Base-by-base conservation (phyloP, 2,888 invertebrate genomes). In the Tuta absoluta region DNA sequence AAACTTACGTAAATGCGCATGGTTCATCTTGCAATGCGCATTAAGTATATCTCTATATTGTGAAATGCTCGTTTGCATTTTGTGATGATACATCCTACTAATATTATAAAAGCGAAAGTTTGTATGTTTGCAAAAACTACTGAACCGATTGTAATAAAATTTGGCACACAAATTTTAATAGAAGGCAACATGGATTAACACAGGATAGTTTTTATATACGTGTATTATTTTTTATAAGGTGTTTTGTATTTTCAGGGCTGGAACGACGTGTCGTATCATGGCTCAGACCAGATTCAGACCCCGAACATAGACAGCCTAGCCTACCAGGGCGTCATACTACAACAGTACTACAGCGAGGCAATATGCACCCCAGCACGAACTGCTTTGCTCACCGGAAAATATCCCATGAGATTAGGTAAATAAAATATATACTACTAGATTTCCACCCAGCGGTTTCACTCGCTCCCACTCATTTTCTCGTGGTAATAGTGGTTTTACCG, bases 231-330 rank as follows among this genome's bases (percentile, higher is more conserved):
- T 3, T 33, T 3, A 33, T 7, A 33, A 33, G 21, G 1, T 23
- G 19, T 21, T 17, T 45, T 0, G 8, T 59, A 12, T 57, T 63
- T 63, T 1, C 85, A 98, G 98, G 98, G 98, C 11, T 97, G 97
- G 95, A 96, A 98, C 79, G 98, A 98, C 82, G 95, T 98, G 5
- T 95, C 97, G 63, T 98, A 96, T 79, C 98, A 97, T 75, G 98
- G 98, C 0, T 95, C 96, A 0, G 93, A 95, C 71, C 96, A 98
- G 87, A 97, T 97, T 73, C 93, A 95, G 56, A 98, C 98, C 0
- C 98, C 98, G 0, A 98, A 98, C 80, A 95, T 98, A 65, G 98
- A 98, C 83, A 94, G 95, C 0, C 79, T 98, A 69, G 98, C 96
- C 0, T 96, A 95, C 79, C 94, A 95, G 77, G 97, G 98, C 2